phyloP scores from a whole-genome alignment of 2,113 vertebrate genomes.

The Xyrauchen texanus region DNA sequence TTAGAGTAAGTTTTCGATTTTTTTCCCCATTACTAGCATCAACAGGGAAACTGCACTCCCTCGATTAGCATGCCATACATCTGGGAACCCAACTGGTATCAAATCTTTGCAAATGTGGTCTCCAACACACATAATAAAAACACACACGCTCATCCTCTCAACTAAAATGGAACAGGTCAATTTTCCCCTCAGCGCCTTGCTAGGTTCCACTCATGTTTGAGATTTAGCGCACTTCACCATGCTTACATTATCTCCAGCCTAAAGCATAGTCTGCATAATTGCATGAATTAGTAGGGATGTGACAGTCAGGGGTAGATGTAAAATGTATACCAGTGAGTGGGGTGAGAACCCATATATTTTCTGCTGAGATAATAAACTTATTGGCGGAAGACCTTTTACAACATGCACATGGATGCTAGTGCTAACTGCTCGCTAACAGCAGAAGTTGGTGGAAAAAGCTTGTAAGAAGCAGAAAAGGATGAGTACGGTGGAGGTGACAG shows the following conservation, averaged over 20 bases:
- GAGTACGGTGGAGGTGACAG: constrained; percentile 30
- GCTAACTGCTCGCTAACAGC: constrained; percentile 3
- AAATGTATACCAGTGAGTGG: constrained; percentile 35
- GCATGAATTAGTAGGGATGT: constrained; percentile 67
- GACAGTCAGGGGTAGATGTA: constrained; percentile 56
- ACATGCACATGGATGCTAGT: neutral
- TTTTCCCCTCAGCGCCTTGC: constrained; percentile 15
- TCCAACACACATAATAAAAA: neutral
- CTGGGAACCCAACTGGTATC: neutral
- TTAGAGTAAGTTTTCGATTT: too few relatives aligned
- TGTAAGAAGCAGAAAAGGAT: constrained; percentile 15
- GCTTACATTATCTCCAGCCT: constrained; percentile 62
- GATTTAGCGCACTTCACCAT: constrained; percentile 44
- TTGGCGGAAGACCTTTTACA: neutral
- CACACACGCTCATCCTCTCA: too few relatives aligned
- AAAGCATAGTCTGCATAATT: constrained; percentile 68
- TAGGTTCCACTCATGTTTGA: constrained; percentile 9
- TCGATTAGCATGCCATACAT: neutral
- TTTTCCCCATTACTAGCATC: neutral
- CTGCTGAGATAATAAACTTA: constrained; percentile 30
- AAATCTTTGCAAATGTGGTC: neutral
- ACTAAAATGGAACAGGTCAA: neutral
- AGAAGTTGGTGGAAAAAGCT: constrained; percentile 4
- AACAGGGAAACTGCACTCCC: neutral
- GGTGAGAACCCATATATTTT: constrained; percentile 28